These are phyloP conservation scores for Neuroscelio doddi DNA, from an alignment of 2,888 invertebrate species.

Conservation along the genomic window DNA sequence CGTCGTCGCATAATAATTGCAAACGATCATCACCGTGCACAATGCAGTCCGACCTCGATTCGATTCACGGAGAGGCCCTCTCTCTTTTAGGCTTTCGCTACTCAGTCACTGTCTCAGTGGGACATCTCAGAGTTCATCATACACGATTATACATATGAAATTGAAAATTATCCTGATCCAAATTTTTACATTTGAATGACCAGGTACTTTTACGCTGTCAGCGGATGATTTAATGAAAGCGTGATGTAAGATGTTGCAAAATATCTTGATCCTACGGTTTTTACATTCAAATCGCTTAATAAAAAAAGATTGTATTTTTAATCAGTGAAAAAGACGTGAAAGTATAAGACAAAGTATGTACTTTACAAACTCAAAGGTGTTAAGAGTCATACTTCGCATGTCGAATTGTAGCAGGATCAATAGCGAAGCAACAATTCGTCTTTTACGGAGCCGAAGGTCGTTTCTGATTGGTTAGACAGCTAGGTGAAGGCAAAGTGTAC, in stretches of 20 bases:
- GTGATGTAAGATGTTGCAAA: background rate
- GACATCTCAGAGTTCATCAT: slow-evolving; percentile 30
- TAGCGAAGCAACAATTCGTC: slow-evolving; percentile 20
- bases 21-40: slow-evolving; percentile 34
- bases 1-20: slow-evolving; percentile 30
- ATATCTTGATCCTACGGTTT: no score
- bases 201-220: slow-evolving; percentile 3
- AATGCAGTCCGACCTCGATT: slow-evolving; percentile 46
- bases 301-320: no score
- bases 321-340: no score
- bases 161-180: slow-evolving; percentile 4
- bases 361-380: no score
- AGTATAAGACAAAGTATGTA: no score
- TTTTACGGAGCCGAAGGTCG: slow-evolving; percentile 51
- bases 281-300: no score
- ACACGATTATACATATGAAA: slow-evolving; percentile 15
- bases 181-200: slow-evolving; percentile 7
- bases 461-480: slow-evolving; percentile 62
- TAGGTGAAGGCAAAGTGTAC: slow-evolving; percentile 58
- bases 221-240: background rate
- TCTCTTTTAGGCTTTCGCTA: slow-evolving; percentile 34
- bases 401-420: slow-evolving; percentile 21
- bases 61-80: background rate
- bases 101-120: slow-evolving; percentile 42
- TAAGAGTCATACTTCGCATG: no score